These are phyloP conservation scores for Exocentrus adspersus DNA, from an alignment of 2,888 invertebrate genomes.

Conservation along the genomic window DNA sequence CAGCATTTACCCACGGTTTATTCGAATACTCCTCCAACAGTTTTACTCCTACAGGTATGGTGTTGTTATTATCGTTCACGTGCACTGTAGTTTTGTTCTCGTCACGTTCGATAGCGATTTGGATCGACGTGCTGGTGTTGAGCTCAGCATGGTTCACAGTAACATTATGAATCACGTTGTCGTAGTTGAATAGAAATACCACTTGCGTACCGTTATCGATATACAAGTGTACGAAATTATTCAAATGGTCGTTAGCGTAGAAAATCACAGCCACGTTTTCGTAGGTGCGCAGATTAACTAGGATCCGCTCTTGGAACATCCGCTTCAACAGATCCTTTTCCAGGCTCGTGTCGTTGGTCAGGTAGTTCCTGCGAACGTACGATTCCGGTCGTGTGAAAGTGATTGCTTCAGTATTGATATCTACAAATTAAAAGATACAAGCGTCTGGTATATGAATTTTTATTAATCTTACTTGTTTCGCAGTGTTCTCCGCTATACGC, in stretches of 20 bases:
- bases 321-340: constrained; percentile 72
- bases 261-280: constrained; percentile 83
- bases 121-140: constrained; percentile 85
- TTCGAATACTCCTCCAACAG: constrained; percentile 82
- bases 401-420: constrained; percentile 88
- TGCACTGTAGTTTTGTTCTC: constrained; percentile 79
- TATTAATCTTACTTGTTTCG: constrained; percentile 85
- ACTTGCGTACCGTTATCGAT: constrained; percentile 82
- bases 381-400: constrained; percentile 86
- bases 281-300: constrained; percentile 91
- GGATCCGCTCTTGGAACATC: constrained; percentile 81
- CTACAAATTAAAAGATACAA: constrained; percentile 65
- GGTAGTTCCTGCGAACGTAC: constrained; percentile 83
- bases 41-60: constrained; percentile 74
- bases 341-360: constrained; percentile 65
- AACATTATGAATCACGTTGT: constrained; percentile 81
- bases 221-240: constrained; percentile 92
- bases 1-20: constrained; percentile 87
- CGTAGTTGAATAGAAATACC: constrained; percentile 86
- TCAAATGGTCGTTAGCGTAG: constrained; percentile 91
- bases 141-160: constrained; percentile 79
- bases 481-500: constrained; percentile 91
- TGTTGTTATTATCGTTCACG: constrained; percentile 81
- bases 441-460: too few species aligned
- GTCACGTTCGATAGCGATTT: constrained; percentile 84